phyloP scores from a whole-genome alignment of 2,797 vertebrate species.

The Trachurus trachurus region DNA sequence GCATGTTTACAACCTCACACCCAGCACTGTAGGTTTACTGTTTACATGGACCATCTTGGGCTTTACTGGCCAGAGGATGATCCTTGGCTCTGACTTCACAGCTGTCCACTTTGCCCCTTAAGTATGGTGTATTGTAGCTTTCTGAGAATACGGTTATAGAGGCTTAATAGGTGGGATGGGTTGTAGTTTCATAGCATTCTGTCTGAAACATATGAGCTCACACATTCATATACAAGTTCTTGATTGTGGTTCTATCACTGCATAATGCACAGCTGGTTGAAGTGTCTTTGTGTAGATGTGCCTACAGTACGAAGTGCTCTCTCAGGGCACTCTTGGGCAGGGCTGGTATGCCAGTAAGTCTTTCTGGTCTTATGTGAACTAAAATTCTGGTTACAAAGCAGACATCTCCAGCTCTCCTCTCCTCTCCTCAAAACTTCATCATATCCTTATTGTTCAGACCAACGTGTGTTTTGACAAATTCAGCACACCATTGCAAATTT shows the following conservation, averaged over 20 bases:
- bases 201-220: not conserved
- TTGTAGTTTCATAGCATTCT: not conserved
- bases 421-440: not conserved
- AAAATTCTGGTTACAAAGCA: constrained; percentile 5
- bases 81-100: not conserved
- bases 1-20: constrained; percentile 46
- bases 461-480: not conserved
- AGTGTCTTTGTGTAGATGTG: constrained; percentile 21
- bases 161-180: not conserved
- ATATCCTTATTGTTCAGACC: not conserved
- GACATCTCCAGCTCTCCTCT: not conserved
- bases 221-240: not conserved
- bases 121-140: not conserved
- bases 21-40: not conserved
- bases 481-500: too few species aligned
- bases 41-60: not conserved
- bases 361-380: constrained; percentile 25
- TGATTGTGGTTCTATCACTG: not conserved
- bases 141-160: not conserved
- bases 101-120: not conserved
- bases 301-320: constrained; percentile 4
- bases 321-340: constrained; percentile 14
- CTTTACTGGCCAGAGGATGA: not conserved
- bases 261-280: not conserved
- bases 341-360: constrained; percentile 21